Base-by-base conservation (phyloP, 2,113 vertebrate species). In the Platysteira castanea region DNA sequence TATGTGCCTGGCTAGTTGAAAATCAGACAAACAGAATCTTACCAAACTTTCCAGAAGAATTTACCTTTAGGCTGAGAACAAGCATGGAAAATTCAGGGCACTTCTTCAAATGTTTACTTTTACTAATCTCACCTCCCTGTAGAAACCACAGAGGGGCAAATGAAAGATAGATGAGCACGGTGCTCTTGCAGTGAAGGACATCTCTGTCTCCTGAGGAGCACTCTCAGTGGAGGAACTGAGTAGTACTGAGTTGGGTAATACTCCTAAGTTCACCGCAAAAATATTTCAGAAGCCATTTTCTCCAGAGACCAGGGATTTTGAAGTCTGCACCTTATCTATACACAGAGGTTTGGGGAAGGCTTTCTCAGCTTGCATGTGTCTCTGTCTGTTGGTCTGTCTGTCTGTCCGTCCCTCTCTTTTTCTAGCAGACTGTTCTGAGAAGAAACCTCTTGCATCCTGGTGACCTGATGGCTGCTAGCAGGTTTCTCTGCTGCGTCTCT, bases 41-140 rank as follows among this genome's bases (percentile, higher is more conserved):
- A 67, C 79, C 41, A 90, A 86, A 84, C 24, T 96, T 92, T 86
- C 50, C 54, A 93, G 47, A 80, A 91, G 46, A 91, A 94, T 96
- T 88, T 80, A 74, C 42, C 67, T 86, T 31, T n/a, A 33, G 75
- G 54, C 42, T 78, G 59, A 91, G 33, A 93, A 50, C 21, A 74
- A 59, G 13, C 33, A 65, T 26, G 44, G 79, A 74, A 94, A 96
- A 95, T 70, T 70, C 79, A 63, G 35, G 71, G 39, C 39, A 37
- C 5, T 88, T 80, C 59, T 47, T 88, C 68, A 80, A 73, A 80
- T 90, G 59, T 93, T 96, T 91, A 8, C 85, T 65, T 37, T 71
- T 22, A 54, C 49, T 76, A 65, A 69, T 80, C 75, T 94, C 9
- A 3, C 52, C 54, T 93, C 63, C 54, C 15, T 37, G 23, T 41